Base-by-base conservation (phyloP, 2,113 vertebrate genomes). In the Lycaon pictus region DNA sequence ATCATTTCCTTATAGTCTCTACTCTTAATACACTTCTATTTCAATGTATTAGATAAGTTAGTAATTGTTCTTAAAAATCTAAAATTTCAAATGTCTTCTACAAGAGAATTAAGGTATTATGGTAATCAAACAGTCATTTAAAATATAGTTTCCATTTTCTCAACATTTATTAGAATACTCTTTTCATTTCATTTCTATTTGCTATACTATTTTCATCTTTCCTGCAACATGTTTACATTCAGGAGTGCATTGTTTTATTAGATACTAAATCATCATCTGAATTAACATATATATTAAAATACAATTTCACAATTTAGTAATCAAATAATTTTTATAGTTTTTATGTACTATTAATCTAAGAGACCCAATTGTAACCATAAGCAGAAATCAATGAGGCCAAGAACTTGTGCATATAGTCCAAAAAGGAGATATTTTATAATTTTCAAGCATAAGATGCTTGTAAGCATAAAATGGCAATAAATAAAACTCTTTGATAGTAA, bases 11-110 rank as follows among this genome's bases (percentile, higher is more conserved):
- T 84, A 0, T 0, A 91, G 17, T 92, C 3, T 29, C 7, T 58
- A 51, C 10, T 93, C 22, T 95, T 85, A 94, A 87, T 65, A 95
- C 23, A 86, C 56, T 94, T 98, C 25, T 17, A 67, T 22, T 92
- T 91, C 32, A 93, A 32, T 53, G 51, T 87, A 43, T 53, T 76
- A 89, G 32, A 37, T 37, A n/a, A 96, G 11, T n/a, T 81, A 77
- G 19, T 37, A 81, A 77, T 35, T 93, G 32, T 97, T 77, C 60
- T 89, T 72, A 37, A 88, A 84, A 58, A 60, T 20, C 9, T 81
- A 63, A 80, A 85, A 72, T 95, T 95, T 89, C 23, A 93, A 85
- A 93, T 1, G 55, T 72, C 29, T 94, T 94, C 60, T 43, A 74
- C 55, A 63, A 85, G 48, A 91, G 19, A 86, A 43, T 95, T 90